phyloP scores from a whole-genome alignment of 1,140 invertebrate genomes.

The Galleria mellonella region DNA sequence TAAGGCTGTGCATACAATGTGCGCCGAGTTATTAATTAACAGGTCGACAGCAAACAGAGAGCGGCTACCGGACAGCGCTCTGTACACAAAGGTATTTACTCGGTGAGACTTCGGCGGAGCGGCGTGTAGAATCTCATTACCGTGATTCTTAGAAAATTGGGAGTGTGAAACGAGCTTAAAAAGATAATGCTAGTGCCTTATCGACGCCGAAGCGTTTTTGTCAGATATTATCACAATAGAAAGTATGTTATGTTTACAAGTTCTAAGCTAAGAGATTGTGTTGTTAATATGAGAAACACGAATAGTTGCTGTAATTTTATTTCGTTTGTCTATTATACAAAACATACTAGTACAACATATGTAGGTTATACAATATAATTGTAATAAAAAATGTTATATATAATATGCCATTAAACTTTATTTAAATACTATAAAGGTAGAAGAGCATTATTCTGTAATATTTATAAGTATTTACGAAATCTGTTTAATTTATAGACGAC shows the following conservation, averaged over 20 bases:
- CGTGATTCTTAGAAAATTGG: conserved; percentile 58
- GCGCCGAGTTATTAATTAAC: conserved; percentile 71
- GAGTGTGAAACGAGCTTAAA: conserved; percentile 66
- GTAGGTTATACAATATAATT: too few relatives aligned
- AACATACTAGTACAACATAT: too few relatives aligned
- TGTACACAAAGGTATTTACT: conserved; percentile 59
- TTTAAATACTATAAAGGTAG: too few relatives aligned
- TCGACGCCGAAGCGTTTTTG: conserved; percentile 39
- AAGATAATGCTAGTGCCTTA: conserved; percentile 54
- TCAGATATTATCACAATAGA: conserved; percentile 39
- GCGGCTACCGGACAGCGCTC: conserved; percentile 66
- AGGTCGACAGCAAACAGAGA: conserved; percentile 70
- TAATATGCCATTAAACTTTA: too few relatives aligned
- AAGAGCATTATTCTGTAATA: too few relatives aligned
- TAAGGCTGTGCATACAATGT: conserved; percentile 69
- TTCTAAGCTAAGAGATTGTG: not conserved
- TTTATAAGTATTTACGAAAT: too few relatives aligned
- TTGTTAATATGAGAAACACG: conserved; percentile 9
- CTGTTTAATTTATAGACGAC: too few relatives aligned
- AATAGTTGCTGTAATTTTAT: too few relatives aligned
- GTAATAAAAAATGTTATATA: too few relatives aligned
- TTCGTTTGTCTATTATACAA: too few relatives aligned
- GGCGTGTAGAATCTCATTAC: conserved; percentile 66
- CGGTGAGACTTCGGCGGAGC: conserved; percentile 45
- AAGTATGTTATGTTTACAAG: conserved; percentile 5